Base-by-base conservation (phyloP, 1,140 invertebrate species). In the Papilio dardanus region DNA sequence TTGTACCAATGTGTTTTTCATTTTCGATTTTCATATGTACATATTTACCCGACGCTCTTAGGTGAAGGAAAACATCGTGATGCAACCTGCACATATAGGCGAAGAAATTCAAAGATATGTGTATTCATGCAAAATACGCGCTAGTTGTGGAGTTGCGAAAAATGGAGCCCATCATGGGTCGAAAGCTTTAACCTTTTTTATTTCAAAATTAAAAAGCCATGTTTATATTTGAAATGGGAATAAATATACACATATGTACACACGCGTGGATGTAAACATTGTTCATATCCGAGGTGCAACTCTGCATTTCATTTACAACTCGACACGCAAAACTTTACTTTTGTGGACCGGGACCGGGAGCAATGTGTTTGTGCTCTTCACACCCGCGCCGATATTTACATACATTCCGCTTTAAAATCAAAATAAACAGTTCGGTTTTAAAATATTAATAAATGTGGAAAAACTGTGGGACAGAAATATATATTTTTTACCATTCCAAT, bases 261-360 rank as follows among this genome's bases (percentile, higher is more conserved):
- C 19, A 71, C 7, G 16, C 54, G n/a, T 33, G 28, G 33, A 46
- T 73, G 71, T 73, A 73, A 73, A 73, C 71, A 71, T 31, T 54
- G 30, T 73, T 58, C 8, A 46, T 46, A 30, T n/a, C 30, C 50
- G 46, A 73, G 30, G 71, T 46, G 42, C 71, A 73, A 46, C 71
- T 73, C 71, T 58, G 71, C 71, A 73, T 73, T 46, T 73, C 71
- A 73, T 73, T 73, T 33, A 73, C 42, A 54, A 54, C 46, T 35
- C 46, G 71, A 73, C 71, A 40, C 30, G 46, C 54, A n/a, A 54
- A 73, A 46, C 71, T 73, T 73, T 73, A 31, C 46, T 58, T 73
- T 73, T 19, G 24, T 73, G 71, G 30, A 19, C 3, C 37, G n/a
- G 71, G 30, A 19, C 3, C 37, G n/a, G 24, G n/a, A 58, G 42